phyloP scores from a whole-genome alignment of 2,888 invertebrate genomes.

The Stictocephala bisonia region DNA sequence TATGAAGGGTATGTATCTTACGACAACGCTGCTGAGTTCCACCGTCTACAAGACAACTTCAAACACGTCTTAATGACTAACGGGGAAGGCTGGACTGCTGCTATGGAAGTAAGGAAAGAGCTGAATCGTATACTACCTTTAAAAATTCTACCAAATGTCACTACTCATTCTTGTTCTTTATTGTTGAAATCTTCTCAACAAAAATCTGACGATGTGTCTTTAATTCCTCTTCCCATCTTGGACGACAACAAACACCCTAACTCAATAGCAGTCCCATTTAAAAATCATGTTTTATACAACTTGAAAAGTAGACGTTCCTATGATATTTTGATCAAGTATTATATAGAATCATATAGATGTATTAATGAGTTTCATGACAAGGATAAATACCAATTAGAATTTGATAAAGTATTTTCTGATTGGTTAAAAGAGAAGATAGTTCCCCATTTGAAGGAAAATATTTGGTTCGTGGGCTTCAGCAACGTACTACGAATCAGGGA shows the following conservation, averaged over 20 bases:
- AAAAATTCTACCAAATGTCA: constrained; percentile 51
- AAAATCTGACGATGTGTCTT: background rate
- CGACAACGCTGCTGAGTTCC: constrained; percentile 68
- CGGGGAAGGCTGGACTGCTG: constrained; percentile 70
- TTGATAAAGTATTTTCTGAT: constrained; percentile 68
- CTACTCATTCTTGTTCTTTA: background rate
- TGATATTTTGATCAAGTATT: constrained; percentile 68
- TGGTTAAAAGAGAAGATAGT: constrained; percentile 69
- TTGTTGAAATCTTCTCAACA: background rate
- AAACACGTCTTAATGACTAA: constrained; percentile 70
- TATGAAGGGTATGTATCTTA: constrained; percentile 73
- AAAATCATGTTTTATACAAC: constrained; percentile 67
- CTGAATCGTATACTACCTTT: constrained; percentile 57
- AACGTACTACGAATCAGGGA: constrained; percentile 64
- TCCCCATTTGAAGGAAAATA: constrained; percentile 71
- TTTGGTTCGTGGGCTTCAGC: constrained; percentile 71
- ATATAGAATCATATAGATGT: constrained; percentile 69
- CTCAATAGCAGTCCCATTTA: constrained; percentile 73
- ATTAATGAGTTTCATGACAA: constrained; percentile 60
- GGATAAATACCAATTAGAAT: constrained; percentile 60
- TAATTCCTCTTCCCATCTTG: constrained; percentile 71
- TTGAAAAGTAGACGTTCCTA: constrained; percentile 65
- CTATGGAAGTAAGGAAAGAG: constrained; percentile 55
- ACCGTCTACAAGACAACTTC: constrained; percentile 69
- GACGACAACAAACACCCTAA: constrained; percentile 68